Evolutionary conservation across 2,888 invertebrate genomes (phyloP).

Genomic region (Pyrochroa serraticornis): DNA sequence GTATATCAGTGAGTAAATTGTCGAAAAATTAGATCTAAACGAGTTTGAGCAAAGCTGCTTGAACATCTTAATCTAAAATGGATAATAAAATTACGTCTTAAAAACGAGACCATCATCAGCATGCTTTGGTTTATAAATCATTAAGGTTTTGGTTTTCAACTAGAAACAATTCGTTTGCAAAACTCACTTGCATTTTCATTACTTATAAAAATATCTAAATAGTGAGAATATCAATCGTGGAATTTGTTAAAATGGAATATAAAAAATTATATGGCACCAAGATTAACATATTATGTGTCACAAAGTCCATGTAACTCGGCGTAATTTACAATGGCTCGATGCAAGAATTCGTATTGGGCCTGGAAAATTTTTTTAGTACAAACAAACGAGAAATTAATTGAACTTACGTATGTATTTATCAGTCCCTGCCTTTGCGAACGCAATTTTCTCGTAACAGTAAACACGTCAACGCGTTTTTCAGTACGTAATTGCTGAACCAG

Average conservation of each 20-base stretch:
- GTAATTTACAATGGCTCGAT: constrained; percentile 89
- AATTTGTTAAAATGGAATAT: constrained; percentile 45
- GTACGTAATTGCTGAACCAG: constrained; percentile 82
- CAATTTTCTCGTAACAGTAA: constrained; percentile 81
- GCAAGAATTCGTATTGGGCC: constrained; percentile 92
- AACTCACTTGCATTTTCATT: constrained; percentile 33
- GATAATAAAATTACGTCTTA: constrained; percentile 6
- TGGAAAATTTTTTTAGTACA: constrained; percentile 54
- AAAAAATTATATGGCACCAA: constrained; percentile 46
- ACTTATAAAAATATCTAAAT: constrained; percentile 50
- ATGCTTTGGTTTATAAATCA: constrained; percentile 30
- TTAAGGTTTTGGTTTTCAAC: constrained; percentile 42
- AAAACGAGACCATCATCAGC: constrained; percentile 12
- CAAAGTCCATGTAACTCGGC: constrained; percentile 83
- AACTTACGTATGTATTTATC: constrained; percentile 82
- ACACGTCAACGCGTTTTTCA: constrained; percentile 86
- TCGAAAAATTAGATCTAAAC: not conserved
- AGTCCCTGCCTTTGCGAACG: constrained; percentile 83
- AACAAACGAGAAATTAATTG: constrained; percentile 10
- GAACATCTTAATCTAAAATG: constrained; percentile 15
- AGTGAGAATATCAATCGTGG: constrained; percentile 40
- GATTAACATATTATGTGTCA: constrained; percentile 55
- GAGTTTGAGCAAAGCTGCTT: constrained; percentile 16
- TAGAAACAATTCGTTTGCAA: constrained; percentile 40
- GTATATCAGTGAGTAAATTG: not conserved